Base-by-base conservation (phyloP, 2,113 vertebrate genomes). In the Cairina moschata region DNA sequence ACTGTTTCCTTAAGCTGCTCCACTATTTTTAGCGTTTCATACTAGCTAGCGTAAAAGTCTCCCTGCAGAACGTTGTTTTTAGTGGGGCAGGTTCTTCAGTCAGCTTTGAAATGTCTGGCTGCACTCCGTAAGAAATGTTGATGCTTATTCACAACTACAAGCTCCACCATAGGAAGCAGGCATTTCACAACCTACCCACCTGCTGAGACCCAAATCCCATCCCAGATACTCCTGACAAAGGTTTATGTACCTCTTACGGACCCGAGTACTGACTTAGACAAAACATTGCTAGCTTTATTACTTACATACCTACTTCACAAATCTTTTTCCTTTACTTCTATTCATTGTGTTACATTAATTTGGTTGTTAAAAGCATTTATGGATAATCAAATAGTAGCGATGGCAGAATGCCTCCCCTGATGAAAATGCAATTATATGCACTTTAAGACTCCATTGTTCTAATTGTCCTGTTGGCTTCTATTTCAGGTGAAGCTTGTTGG, bases 401-500 rank as follows among this genome's bases (percentile, higher is more conserved):
- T 6, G 13, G 68, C 74, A 40, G 54, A 54, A 14, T 23, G 31
- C 66, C 50, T 67, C 26, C 67, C 67, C 83, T 74, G 50, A 71
- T 42, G 55, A 8, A 63, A 63, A 20, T 66, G 59, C 46, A 69
- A 29, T 52, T 50, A 13, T 0, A 16, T 25, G 32, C 13, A 28
- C 34, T 75, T 60, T 8, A 17, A 26, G 76, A 86, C 71, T 22
- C 17, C 2, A 2, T 15, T 83, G 8, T 52, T 88, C 28, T 94
- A 52, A 97, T 6, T 25, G 2, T 3, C 36, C 14, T 5, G 13
- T 71, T 5, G 58, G 42, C 69, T 84, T 97, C 38, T 59, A 74
- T 96, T 96, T 54, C 89, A 99, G 99, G 99, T 99, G 90, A 96
- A 55, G 87, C 97, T 99, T 7, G 55, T 98, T 56, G 99, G 99